phyloP scores from a whole-genome alignment of 2,888 invertebrate genomes.

The Stenurella melanura region DNA sequence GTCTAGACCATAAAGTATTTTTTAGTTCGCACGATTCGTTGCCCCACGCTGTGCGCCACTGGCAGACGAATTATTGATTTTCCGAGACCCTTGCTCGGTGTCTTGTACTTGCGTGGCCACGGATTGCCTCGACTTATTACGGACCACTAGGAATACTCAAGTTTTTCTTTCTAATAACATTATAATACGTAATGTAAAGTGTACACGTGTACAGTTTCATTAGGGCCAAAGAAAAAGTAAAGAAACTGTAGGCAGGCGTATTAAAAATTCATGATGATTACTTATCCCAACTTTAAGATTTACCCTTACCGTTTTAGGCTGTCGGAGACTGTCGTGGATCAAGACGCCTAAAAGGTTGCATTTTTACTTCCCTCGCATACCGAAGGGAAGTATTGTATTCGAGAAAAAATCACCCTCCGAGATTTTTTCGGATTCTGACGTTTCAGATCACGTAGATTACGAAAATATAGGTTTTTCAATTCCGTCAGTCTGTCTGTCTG shows the following conservation, averaged over 20 bases:
- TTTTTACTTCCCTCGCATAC: no score
- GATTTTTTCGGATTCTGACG: no score
- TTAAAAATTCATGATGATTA: neutral
- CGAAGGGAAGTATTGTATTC: no score
- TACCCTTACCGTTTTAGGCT: no score
- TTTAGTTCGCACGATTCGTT: neutral
- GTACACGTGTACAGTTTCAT: neutral
- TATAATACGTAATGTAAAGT: neutral
- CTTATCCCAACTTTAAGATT: no score
- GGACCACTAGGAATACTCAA: neutral
- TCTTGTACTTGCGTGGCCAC: conserved; percentile 3
- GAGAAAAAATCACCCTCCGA: no score
- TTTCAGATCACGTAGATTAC: no score
- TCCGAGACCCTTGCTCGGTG: neutral
- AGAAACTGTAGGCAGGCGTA: neutral
- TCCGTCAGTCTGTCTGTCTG: no score
- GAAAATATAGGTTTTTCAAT: no score
- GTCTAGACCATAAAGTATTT: no score
- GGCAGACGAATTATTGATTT: neutral
- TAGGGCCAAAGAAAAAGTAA: neutral
- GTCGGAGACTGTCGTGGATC: no score
- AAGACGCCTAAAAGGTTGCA: no score
- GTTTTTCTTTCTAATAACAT: neutral
- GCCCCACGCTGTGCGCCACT: neutral
- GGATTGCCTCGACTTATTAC: neutral